phyloP scores from a whole-genome alignment of 2,888 invertebrate species.

The Nomada lathburiana region DNA sequence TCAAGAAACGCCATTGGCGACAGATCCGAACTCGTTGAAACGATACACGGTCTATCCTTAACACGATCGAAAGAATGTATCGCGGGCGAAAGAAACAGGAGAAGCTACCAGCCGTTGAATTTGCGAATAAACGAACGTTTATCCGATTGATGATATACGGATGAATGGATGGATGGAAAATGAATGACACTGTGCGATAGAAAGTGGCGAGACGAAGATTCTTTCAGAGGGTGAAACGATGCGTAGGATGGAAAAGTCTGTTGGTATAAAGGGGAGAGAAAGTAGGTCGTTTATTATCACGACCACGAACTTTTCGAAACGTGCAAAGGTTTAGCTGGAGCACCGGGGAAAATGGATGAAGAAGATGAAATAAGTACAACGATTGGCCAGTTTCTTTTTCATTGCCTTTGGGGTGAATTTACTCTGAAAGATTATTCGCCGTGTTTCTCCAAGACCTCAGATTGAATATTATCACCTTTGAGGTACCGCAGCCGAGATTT shows the following conservation, averaged over 20 bases:
- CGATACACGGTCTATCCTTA: slow-evolving; percentile 22
- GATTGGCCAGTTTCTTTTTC: neutral
- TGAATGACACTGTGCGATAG: slow-evolving; percentile 27
- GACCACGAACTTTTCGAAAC: slow-evolving; percentile 31
- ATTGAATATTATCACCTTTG: too few relatives aligned
- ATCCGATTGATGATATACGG: slow-evolving; percentile 30
- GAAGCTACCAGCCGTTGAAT: neutral
- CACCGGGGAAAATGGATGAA: neutral
- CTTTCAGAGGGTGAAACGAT: slow-evolving; percentile 3
- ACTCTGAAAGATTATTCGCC: neutral
- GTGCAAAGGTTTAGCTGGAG: neutral
- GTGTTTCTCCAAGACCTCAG: neutral
- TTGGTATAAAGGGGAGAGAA: neutral
- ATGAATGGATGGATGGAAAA: neutral
- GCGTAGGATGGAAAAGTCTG: slow-evolving; percentile 8
- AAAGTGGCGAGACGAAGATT: slow-evolving; percentile 4
- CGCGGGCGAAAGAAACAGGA: too few relatives aligned
- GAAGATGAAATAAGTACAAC: neutral
- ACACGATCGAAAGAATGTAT: slow-evolving; percentile 11
- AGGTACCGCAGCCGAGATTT: too few relatives aligned
- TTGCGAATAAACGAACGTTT: slow-evolving; percentile 21
- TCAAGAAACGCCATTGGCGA: slow-evolving; percentile 1
- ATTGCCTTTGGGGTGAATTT: neutral
- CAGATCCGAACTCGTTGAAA: neutral
- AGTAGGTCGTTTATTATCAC: slow-evolving; percentile 49